phyloP scores from a whole-genome alignment of 2,113 vertebrate species.

The Scolopax mira region DNA sequence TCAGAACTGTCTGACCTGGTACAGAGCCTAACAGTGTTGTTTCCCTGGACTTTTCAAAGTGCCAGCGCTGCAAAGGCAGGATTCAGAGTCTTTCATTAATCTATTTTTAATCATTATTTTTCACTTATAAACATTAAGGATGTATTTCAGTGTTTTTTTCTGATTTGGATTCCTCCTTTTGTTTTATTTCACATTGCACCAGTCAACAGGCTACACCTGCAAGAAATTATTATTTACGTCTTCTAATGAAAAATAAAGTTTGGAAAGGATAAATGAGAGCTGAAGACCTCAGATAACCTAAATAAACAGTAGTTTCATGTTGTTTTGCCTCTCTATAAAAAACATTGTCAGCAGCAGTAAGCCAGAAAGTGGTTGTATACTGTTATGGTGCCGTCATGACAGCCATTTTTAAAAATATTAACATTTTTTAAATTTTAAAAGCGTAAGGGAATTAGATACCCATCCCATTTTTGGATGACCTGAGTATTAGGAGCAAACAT shows the following conservation, averaged over 20 bases:
- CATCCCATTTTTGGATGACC: background rate
- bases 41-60: background rate
- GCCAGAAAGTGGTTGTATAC: background rate
- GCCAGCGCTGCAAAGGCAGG: background rate
- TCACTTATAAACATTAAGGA: background rate
- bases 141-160: background rate
- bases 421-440: background rate
- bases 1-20: background rate
- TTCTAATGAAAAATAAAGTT: background rate
- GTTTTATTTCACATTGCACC: background rate
- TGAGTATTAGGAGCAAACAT: background rate
- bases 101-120: background rate
- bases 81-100: background rate
- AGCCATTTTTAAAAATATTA: background rate
- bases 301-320: background rate
- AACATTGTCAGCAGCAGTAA: background rate
- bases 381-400: background rate
- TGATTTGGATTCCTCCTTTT: background rate
- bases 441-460: background rate
- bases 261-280: background rate
- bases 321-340: background rate
- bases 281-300: background rate
- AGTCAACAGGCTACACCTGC: background rate
- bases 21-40: background rate
- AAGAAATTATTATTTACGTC: background rate